These are phyloP conservation scores for Diabrotica balteata DNA, from an alignment of 2,888 invertebrate species.

Conservation along the genomic window DNA sequence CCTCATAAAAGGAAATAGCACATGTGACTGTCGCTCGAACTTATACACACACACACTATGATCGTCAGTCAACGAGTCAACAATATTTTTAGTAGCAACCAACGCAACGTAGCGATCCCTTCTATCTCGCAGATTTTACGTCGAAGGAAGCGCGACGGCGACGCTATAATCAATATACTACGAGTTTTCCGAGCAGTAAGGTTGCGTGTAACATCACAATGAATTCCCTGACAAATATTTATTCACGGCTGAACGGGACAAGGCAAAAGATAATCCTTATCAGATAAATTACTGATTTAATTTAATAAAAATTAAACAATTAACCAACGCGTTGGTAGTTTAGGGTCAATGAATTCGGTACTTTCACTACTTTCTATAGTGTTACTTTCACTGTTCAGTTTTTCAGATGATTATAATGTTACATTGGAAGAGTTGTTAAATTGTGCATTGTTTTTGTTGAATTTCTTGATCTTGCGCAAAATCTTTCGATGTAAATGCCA, in stretches of 20 bases:
- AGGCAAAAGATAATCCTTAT: not conserved
- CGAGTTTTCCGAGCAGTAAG: not conserved
- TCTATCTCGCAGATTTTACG: not conserved
- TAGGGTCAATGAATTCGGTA: not conserved
- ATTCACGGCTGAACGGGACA: not conserved
- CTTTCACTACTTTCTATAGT: too few relatives aligned
- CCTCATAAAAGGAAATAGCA: not conserved
- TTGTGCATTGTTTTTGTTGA: too few relatives aligned
- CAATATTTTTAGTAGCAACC: constrained; percentile 10
- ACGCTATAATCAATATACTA: constrained; percentile 1
- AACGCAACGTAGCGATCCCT: not conserved
- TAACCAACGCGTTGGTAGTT: not conserved
- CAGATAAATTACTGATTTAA: not conserved
- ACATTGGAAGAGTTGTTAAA: too few relatives aligned
- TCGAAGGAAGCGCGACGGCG: not conserved
- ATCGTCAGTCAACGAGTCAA: not conserved
- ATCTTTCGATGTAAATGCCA: too few relatives aligned
- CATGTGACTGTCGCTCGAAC: constrained; percentile 1
- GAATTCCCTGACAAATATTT: not conserved
- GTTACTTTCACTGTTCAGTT: too few relatives aligned
- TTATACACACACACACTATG: not conserved
- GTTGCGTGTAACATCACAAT: not conserved
- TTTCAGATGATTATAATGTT: too few relatives aligned
- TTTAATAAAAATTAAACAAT: not conserved
- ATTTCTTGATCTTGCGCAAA: too few relatives aligned